Evolutionary conservation across 2,797 vertebrate genomes (phyloP).

Genomic region (Parauchenoglanis ngamensis): DNA sequence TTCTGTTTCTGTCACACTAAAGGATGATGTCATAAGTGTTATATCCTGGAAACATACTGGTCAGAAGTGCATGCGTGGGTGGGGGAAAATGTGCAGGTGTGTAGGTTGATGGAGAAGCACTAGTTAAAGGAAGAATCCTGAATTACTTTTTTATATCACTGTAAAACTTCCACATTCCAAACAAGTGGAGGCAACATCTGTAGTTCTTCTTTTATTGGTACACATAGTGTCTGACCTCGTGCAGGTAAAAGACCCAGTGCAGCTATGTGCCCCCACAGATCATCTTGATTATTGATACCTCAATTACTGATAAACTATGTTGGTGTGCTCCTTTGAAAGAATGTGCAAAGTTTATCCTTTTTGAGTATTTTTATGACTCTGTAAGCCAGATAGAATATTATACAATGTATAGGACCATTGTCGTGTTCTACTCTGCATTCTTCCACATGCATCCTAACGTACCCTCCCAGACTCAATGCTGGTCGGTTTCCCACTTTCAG

Average conservation of each 20-base stretch:
- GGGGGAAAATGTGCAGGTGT: slow-evolving; percentile 28
- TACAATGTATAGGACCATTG: neutral
- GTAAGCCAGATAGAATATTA: neutral
- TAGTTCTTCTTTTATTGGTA: neutral
- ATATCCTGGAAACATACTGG: slow-evolving; percentile 11
- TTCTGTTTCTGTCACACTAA: slow-evolving; percentile 38
- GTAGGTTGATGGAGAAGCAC: neutral
- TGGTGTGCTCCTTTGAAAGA: neutral
- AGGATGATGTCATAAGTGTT: slow-evolving; percentile 44
- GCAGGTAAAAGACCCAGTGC: neutral
- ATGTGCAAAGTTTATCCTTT: neutral
- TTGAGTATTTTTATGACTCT: neutral
- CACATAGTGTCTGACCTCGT: neutral
- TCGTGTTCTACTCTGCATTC: neutral
- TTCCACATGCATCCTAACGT: slow-evolving; percentile 23
- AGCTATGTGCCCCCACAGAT: neutral
- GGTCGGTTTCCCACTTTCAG: slow-evolving; percentile 76
- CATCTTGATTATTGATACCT: neutral
- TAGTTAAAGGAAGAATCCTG: neutral
- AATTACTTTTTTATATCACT: neutral
- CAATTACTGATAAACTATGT: neutral
- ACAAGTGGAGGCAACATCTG: neutral
- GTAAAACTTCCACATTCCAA: neutral
- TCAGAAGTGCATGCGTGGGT: slow-evolving; percentile 23
- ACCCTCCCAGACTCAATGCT: slow-evolving; percentile 12